Evolutionary conservation across 2,797 vertebrate species (phyloP).

Genomic region (Notolabrus celidotus): DNA sequence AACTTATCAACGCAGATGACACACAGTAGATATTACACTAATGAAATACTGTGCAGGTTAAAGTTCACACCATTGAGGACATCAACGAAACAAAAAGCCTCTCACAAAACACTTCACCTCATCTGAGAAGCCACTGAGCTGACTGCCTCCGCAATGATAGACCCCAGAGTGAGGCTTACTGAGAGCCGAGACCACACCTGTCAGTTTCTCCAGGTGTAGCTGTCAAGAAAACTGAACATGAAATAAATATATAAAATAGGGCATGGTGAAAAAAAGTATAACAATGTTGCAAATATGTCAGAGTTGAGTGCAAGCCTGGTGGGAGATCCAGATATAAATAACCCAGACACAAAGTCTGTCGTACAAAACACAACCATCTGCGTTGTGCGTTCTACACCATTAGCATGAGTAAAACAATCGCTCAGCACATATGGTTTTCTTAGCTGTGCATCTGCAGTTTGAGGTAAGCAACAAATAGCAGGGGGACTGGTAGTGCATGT

Average conservation of each 20-base stretch:
- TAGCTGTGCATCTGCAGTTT: constrained; percentile 16
- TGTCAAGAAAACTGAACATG: background rate
- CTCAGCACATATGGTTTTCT: constrained; percentile 44
- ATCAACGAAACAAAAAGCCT: background rate
- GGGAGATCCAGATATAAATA: constrained; percentile 26
- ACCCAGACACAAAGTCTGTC: constrained; percentile 16
- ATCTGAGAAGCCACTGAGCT: background rate
- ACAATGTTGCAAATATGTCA: constrained; percentile 17
- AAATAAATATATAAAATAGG: background rate
- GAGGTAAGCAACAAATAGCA: constrained; percentile 36
- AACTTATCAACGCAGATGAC: background rate
- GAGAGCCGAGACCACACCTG: background rate
- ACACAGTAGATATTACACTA: background rate
- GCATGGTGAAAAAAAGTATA: background rate
- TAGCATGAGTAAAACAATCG: constrained; percentile 12
- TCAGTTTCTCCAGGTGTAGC: constrained; percentile 11
- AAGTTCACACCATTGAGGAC: background rate
- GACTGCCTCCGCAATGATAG: constrained; percentile 2
- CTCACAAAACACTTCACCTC: background rate
- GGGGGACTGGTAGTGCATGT: background rate
- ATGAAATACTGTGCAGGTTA: background rate
- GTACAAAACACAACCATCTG: constrained; percentile 44
- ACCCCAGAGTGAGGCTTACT: background rate
- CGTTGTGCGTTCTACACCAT: constrained; percentile 9
- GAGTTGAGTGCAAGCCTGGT: background rate